These are phyloP conservation scores for Hippasteria phrygiana DNA, from an alignment of 53 echinoderm and acorn worm genomes.

Conservation along the genomic window DNA sequence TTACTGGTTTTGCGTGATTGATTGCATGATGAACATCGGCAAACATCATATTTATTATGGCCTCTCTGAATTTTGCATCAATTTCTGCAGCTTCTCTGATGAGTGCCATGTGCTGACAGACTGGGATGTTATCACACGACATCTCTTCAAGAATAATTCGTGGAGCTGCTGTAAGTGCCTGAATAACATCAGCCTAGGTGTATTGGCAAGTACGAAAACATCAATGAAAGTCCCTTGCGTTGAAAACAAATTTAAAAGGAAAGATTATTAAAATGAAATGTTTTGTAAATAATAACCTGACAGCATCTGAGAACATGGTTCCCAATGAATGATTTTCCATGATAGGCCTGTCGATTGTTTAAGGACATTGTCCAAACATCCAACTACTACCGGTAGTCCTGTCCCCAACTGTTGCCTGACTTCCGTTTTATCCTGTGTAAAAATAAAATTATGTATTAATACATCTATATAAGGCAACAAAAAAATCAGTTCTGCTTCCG, in stretches of 20 bases:
- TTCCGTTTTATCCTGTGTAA: neutral
- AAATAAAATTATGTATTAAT: neutral
- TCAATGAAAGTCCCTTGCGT: neutral
- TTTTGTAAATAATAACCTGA: constrained; percentile 10
- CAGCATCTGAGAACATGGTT: constrained; percentile 55
- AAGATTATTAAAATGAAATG: neutral
- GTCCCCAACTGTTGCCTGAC: neutral
- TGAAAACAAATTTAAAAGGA: neutral
- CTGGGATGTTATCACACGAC: constrained; percentile 20
- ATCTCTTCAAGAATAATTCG: constrained; percentile 7
- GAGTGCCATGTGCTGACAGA: neutral
- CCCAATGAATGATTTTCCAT: constrained; percentile 49
- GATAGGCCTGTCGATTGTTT: constrained; percentile 27
- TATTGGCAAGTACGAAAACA: neutral
- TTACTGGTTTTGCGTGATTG: too few relatives aligned
- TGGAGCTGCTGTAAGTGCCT: constrained; percentile 7
- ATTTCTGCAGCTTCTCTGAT: too few relatives aligned
- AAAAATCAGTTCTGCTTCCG: neutral
- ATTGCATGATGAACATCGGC: too few relatives aligned
- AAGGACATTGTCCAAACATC: constrained; percentile 12
- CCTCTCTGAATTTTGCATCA: too few relatives aligned
- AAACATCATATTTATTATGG: too few relatives aligned
- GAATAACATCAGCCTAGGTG: neutral
- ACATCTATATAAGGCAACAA: neutral
- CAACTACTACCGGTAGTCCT: constrained; percentile 36